Conservation (phyloP, 2,797 vertebrate species). For the Cyprinodon diabolis region DNA sequence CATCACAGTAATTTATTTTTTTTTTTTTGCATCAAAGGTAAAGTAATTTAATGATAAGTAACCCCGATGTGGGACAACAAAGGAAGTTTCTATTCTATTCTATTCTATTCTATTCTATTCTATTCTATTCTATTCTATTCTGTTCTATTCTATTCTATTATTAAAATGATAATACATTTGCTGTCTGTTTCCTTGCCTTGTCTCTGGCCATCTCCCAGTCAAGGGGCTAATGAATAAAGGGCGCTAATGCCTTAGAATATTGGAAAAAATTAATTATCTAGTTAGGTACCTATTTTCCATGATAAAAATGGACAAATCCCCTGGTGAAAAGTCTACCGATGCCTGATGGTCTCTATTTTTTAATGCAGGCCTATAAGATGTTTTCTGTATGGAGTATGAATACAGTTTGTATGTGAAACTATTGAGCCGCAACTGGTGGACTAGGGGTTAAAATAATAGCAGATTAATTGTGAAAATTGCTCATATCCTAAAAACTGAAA, state of each 20-base stretch:
- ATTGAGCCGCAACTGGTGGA: not conserved
- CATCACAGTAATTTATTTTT: not conserved
- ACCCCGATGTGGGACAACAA: too few relatives aligned
- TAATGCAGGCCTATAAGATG: not conserved
- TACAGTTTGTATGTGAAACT: not conserved
- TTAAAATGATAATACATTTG: too few relatives aligned
- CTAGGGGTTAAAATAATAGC: not conserved
- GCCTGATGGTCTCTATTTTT: not conserved
- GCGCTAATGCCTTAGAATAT: too few relatives aligned
- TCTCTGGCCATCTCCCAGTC: too few relatives aligned
- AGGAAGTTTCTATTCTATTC: too few relatives aligned
- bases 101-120: too few relatives aligned
- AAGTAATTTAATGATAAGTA: not conserved
- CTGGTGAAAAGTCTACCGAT: conserved; percentile 1
- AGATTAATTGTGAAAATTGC: not conserved
- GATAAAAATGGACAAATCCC: not conserved
- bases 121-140: too few relatives aligned
- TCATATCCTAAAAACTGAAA: not conserved
- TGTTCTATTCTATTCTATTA: too few relatives aligned
- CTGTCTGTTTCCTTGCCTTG: too few relatives aligned
- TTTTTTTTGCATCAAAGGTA: not conserved
- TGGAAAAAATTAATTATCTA: too few relatives aligned
- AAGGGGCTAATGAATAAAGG: too few relatives aligned
- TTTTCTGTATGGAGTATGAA: not conserved
- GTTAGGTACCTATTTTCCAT: not conserved